phyloP scores from a whole-genome alignment of 2,797 vertebrate species.

The Trichosurus vulpecula region DNA sequence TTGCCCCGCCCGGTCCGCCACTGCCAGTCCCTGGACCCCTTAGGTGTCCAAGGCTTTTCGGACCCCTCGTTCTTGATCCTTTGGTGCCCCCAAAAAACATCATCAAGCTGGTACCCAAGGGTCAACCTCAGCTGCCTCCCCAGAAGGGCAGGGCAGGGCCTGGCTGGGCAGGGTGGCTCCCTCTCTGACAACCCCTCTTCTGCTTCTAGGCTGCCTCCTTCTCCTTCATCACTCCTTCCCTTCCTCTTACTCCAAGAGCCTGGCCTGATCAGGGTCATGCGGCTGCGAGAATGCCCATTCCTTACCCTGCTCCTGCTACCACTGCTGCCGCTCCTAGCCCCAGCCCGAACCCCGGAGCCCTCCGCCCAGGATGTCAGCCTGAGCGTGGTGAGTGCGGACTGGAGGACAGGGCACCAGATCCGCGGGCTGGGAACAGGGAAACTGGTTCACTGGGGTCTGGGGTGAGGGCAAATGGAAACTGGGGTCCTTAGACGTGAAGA shows the following conservation, averaged over 20 bases:
- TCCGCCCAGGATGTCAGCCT: constrained; percentile 69
- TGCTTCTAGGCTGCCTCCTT: neutral
- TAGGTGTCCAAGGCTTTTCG: neutral
- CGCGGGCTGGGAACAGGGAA: too few species aligned
- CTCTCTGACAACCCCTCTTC: neutral
- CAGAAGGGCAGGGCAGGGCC: neutral
- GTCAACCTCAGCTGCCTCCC: neutral
- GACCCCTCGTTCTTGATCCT: neutral
- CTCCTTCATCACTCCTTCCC: neutral
- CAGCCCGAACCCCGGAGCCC: neutral
- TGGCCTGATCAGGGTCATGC: constrained; percentile 33
- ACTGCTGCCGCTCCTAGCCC: constrained; percentile 6
- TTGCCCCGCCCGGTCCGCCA: neutral
- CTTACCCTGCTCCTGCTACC: neutral
- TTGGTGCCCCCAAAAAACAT: neutral
- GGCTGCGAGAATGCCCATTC: neutral
- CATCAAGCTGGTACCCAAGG: neutral
- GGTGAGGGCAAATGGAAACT: neutral
- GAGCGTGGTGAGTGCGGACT: constrained; percentile 73
- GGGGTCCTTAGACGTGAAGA: neutral
- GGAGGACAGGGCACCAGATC: too few species aligned
- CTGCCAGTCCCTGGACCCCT: neutral
- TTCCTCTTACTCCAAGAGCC: neutral
- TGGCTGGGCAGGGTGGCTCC: neutral
- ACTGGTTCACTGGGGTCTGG: neutral